Evolutionary conservation across 2,888 invertebrate genomes (phyloP).

Genomic region (Dinocampus coccinellae): DNA sequence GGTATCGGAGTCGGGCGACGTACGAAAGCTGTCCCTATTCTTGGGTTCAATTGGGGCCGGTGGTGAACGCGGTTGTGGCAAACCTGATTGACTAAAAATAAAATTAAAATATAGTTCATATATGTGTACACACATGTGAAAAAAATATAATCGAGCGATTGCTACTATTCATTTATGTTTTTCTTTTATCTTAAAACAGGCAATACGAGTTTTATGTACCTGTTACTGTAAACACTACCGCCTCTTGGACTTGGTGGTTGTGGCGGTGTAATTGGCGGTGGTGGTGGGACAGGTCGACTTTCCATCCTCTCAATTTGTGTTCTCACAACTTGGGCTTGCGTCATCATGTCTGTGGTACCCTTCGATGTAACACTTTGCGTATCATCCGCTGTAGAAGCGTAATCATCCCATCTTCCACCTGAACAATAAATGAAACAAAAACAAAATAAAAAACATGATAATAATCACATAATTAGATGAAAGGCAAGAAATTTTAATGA

Average conservation of each 20-base stretch:
- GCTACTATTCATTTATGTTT: neutral
- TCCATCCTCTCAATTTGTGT: constrained; percentile 76
- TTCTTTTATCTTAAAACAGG: neutral
- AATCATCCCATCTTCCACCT: constrained; percentile 68
- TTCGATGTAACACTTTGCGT: constrained; percentile 67
- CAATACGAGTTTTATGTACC: constrained; percentile 52
- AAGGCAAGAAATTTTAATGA: neutral
- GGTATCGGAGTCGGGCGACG: constrained; percentile 64
- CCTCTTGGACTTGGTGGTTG: constrained; percentile 69
- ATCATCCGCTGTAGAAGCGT: constrained; percentile 66
- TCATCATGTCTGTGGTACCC: constrained; percentile 68
- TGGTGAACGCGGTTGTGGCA: constrained; percentile 75
- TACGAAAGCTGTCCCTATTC: constrained; percentile 56
- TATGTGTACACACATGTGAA: neutral
- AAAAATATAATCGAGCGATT: neutral
- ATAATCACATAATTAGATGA: neutral
- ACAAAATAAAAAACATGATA: neutral
- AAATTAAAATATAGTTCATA: neutral
- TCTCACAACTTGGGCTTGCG: constrained; percentile 68
- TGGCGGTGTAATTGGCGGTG: constrained; percentile 73
- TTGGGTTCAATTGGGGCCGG: constrained; percentile 77
- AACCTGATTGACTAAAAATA: constrained; percentile 66
- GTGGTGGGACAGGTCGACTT: constrained; percentile 70
- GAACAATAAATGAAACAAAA: constrained; percentile 15
- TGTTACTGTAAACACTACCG: constrained; percentile 70